These are phyloP conservation scores for Denticeps clupeoides DNA, from an alignment of 2,797 vertebrate species.

Conservation along the genomic window DNA sequence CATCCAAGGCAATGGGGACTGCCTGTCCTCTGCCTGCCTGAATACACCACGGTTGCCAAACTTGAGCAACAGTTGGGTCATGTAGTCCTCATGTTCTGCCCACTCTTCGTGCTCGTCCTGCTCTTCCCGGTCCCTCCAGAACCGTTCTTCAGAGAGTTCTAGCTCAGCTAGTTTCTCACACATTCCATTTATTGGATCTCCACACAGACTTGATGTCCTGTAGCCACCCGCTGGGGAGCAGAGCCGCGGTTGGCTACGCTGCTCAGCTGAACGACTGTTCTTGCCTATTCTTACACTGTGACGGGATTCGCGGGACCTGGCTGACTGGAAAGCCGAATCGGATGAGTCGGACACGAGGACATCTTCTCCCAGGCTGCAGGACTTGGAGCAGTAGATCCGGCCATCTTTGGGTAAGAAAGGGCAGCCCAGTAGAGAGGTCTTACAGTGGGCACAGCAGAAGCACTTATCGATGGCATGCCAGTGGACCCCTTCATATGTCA, in stretches of 20 bases:
- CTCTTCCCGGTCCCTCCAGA: slow-evolving; percentile 74
- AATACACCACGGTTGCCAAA: slow-evolving; percentile 83
- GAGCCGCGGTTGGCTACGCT: slow-evolving; percentile 81
- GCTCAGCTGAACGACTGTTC: slow-evolving; percentile 77
- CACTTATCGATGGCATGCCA: slow-evolving; percentile 93
- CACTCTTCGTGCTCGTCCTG: slow-evolving; percentile 87
- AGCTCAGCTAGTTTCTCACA: slow-evolving; percentile 73
- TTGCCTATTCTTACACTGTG: slow-evolving; percentile 85
- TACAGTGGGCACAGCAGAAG: slow-evolving; percentile 91
- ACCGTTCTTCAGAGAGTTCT: slow-evolving; percentile 68
- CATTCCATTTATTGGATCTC: slow-evolving; percentile 60
- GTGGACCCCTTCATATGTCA: slow-evolving; percentile 93
- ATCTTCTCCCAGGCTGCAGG: slow-evolving; percentile 87
- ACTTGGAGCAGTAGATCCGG: slow-evolving; percentile 90
- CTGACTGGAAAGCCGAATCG: slow-evolving; percentile 90
- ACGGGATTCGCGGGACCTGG: slow-evolving; percentile 82
- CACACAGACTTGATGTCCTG: slow-evolving; percentile 26
- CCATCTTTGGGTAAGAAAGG: slow-evolving; percentile 92
- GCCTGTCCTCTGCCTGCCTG: slow-evolving; percentile 61
- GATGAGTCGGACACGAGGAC: slow-evolving; percentile 86
- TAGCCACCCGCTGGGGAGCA: slow-evolving; percentile 43
- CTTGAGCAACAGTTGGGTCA: slow-evolving; percentile 92
- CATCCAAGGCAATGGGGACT: no score
- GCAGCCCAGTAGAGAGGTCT: slow-evolving; percentile 81
- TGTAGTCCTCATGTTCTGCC: slow-evolving; percentile 95